phyloP scores from a whole-genome alignment of 2,113 vertebrate genomes.

The Mus spicilegus region DNA sequence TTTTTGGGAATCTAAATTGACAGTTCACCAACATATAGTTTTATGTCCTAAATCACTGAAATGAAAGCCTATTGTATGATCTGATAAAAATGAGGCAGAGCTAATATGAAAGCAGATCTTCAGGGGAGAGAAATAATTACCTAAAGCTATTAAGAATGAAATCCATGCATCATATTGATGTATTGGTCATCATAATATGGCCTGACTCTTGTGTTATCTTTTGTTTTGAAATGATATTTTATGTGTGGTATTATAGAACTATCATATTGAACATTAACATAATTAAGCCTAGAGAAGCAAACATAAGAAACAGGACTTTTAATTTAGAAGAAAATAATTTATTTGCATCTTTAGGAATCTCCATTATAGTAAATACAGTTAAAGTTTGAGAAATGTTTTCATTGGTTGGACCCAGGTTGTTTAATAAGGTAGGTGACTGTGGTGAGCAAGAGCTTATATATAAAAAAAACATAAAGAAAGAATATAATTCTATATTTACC shows the following conservation, averaged over 20 bases:
- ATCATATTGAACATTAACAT: not conserved
- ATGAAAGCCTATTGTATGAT: not conserved
- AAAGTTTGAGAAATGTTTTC: not conserved
- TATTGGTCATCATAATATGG: not conserved
- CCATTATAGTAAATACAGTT: not conserved
- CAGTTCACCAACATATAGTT: not conserved
- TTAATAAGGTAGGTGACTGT: not conserved
- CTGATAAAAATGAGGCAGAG: not conserved
- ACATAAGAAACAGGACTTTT: not conserved
- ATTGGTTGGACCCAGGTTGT: not conserved
- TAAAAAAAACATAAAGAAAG: not conserved
- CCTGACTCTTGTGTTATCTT: not conserved
- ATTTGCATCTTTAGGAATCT: not conserved
- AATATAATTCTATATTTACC: not conserved
- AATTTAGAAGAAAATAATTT: not conserved
- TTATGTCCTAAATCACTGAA: not conserved
- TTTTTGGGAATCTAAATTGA: not conserved
- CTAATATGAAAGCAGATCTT: not conserved
- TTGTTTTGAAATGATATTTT: not conserved
- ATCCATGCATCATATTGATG: not conserved
- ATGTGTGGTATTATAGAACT: not conserved
- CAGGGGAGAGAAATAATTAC: not conserved
- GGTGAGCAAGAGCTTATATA: not conserved
- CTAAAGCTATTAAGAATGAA: not conserved
- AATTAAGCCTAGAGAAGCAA: not conserved